Evolutionary conservation across 2,113 vertebrate genomes (phyloP).

Genomic region (Colistium nudipinnis): DNA sequence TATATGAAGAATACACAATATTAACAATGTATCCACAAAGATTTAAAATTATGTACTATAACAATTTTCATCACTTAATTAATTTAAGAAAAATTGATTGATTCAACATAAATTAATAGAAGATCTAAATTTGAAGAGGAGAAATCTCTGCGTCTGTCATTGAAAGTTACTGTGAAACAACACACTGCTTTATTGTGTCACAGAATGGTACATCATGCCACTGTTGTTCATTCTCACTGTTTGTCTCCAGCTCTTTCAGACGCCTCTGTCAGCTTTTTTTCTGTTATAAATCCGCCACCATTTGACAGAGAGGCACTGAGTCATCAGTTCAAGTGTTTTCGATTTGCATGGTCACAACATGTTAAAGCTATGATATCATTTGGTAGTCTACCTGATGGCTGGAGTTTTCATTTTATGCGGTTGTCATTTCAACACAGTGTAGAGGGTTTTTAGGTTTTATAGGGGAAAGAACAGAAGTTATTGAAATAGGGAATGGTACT

Average conservation of each 20-base stretch:
- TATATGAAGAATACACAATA: neutral
- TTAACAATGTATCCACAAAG: neutral
- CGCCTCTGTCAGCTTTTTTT: conserved; percentile 44
- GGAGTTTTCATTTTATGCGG: neutral
- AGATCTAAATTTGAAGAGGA: no score
- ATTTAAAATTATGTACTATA: neutral
- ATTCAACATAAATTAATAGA: no score
- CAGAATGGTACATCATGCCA: conserved; percentile 7
- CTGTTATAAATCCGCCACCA: conserved; percentile 26
- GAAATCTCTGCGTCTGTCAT: no score
- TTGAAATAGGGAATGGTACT: no score
- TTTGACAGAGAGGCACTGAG: conserved; percentile 40
- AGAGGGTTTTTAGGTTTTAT: neutral
- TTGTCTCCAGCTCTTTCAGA: conserved; percentile 49
- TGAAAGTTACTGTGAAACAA: no score
- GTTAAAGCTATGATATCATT: neutral
- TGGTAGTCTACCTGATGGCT: neutral
- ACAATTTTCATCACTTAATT: no score
- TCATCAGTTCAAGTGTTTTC: conserved; percentile 50
- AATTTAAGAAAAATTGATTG: no score
- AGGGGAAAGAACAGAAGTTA: neutral
- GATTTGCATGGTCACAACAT: neutral
- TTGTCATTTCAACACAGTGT: neutral
- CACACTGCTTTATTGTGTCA: conserved; percentile 12
- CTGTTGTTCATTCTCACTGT: conserved; percentile 14